Percentiles rank a stretch among this genome's conserved stretches.
Conservation (phyloP, 2,113 vertebrate species). For the Sciurus niger region DNA sequence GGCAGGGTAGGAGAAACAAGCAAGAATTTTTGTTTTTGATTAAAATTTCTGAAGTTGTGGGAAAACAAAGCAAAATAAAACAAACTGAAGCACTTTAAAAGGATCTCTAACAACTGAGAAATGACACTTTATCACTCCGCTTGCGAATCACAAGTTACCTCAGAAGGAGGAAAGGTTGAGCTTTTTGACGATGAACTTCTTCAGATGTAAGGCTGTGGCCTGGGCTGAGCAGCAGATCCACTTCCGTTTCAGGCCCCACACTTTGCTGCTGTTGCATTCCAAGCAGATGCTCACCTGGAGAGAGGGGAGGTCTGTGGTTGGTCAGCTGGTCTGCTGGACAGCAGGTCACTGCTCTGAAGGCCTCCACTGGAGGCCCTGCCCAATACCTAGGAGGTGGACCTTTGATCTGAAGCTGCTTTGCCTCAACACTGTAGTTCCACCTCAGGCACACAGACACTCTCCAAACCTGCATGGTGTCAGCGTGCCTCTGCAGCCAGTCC, state of each 20-base stretch:
- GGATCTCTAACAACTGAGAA: neutral
- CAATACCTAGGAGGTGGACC: neutral
- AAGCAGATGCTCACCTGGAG: slow-evolving; percentile 98
- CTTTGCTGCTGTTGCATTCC: slow-evolving; percentile 99
- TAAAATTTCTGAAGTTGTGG: neutral
- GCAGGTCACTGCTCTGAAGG: too few relatives aligned
- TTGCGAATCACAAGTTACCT: slow-evolving; percentile 89
- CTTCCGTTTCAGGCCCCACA: slow-evolving; percentile 97
- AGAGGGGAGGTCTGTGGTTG: neutral
- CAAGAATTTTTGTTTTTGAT: neutral
- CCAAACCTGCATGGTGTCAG: neutral
- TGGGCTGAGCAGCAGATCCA: slow-evolving; percentile 99
- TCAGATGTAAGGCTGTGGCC: slow-evolving; percentile 98
- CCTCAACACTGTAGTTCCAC: too few relatives aligned
- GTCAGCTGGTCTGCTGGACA: neutral
- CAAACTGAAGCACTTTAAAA: neutral
- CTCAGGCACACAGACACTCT: neutral
- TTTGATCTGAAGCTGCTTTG: too few relatives aligned
- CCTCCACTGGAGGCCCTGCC: too few relatives aligned
- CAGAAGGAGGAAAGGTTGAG: slow-evolving; percentile 98
- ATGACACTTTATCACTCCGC: fast-evolving
- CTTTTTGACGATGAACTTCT: slow-evolving; percentile 99
- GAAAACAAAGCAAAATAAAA: neutral
- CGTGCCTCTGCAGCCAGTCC: too few relatives aligned
- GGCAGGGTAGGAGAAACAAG: neutral